These are phyloP conservation scores for Euproctis similis DNA, from an alignment of 2,888 invertebrate species.

Conservation along the genomic window DNA sequence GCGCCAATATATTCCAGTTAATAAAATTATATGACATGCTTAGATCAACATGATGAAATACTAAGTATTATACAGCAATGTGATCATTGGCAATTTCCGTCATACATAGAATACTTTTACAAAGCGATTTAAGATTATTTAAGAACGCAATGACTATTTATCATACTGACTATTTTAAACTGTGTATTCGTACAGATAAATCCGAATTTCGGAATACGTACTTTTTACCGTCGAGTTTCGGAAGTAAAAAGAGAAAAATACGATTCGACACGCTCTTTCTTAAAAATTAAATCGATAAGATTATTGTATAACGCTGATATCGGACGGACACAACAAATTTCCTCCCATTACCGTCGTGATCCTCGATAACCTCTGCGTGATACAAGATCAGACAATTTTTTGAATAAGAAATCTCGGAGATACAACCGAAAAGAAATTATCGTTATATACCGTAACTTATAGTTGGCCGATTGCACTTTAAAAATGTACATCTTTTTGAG, in stretches of 20 bases:
- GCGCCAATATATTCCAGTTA: no score
- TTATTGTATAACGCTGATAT: constrained; percentile 28
- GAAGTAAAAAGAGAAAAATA: no score
- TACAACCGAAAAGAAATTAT: constrained; percentile 4
- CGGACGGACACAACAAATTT: constrained; percentile 10
- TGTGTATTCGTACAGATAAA: constrained; percentile 12
- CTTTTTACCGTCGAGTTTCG: no score
- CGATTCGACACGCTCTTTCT: constrained; percentile 18
- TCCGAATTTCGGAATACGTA: no score
- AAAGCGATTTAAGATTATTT: no score
- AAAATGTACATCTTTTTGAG: background rate
- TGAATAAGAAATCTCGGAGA: constrained; percentile 4
- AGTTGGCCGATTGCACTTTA: constrained; percentile 2
- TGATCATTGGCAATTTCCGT: no score
- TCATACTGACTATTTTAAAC: constrained; percentile 4
- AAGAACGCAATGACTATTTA: no score
- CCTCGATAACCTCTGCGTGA: constrained; percentile 14
- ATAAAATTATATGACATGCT: no score
- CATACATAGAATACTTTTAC: no score
- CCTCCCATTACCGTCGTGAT: constrained; percentile 24
- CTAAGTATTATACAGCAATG: no score
- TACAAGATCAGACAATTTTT: constrained; percentile 9
- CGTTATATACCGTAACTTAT: no score
- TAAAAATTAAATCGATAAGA: constrained; percentile 31
- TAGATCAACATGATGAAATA: no score